Base-by-base conservation (phyloP, 2,113 vertebrate genomes). In the Pelmatolapia mariae region DNA sequence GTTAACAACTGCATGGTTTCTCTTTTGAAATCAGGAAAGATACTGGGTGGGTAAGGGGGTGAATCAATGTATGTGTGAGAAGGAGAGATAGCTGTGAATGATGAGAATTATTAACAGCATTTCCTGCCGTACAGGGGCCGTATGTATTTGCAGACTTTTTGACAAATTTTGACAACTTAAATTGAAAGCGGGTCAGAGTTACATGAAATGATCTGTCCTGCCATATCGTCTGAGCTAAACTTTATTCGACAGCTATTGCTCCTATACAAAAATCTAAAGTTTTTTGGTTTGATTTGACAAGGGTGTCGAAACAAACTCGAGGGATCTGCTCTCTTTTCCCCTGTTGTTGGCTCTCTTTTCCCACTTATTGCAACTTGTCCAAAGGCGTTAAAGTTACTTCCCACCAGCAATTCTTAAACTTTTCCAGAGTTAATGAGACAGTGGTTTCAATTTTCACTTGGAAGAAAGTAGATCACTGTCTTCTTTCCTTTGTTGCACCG, bases 381-480 rank as follows among this genome's bases (percentile, higher is more conserved):
- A 54, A 7, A 68, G 61, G 29, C 80, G 61, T 82, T 54, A 52
- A 63, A 85, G 26, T 52, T 61, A 52, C 71, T 91, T 86, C 54
- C 54, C 18, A 50, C 57, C 10, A 22, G 47, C 33, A 43, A 40
- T 7, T 76, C 33, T 76, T 78, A 36, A 86, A 89, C 79, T 63
- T 89, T 82, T 57, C 19, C 36, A 76, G 9, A 82, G 45, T 68
- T 89, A 90, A 93, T 88, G 92, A 92, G 57, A 82, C 85, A 81
- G 78, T 63, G 57, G 57, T 87, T 84, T 86, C 29, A 88, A 78
- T 86, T 87, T 87, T 86, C 36, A 82, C 61, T 45, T 53, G 33
- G 33, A 56, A 84, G 83, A 9, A 53, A 24, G 19, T 10, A 38
- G 50, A 47, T 56, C 59, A 29, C 24, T 50, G 56, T 85, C 54